Base-by-base conservation (phyloP, 2,888 invertebrate species). In the Platynereis dumerilii region DNA sequence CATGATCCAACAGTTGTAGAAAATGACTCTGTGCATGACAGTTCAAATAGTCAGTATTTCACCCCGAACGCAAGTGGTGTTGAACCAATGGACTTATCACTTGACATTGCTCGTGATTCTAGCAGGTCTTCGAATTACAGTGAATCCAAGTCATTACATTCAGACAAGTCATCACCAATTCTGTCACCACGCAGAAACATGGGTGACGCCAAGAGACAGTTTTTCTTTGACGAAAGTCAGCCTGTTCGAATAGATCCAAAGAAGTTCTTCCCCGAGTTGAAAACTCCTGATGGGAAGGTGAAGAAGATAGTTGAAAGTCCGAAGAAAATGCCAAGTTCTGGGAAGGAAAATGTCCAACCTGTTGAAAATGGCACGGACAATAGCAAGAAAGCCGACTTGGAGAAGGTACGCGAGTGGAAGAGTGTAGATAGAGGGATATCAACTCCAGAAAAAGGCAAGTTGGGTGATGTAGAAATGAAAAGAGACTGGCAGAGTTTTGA, bases 321-420 rank as follows among this genome's bases (percentile, higher is more conserved):
- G 15, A n/a, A 55, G 42, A 62, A 56, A 42, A 54, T 34, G 27
- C n/a, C n/a, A n/a, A 42, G 53, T 45, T 15, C 61, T 22, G 58
- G 27, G 15, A 55, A 62, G 20, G 52, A 60, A 29, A 53, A 55
- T 26, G 45, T 55, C 22, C 24, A n/a, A 0, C 39, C 12, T 12
- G 39, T 28, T 7, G 59, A 59, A 39, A 28, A 48, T 52, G 44
- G 27, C 10, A 60, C 39, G 15, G 57, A 42, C 20, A 20, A 20
- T 34, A n/a, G 27, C 7, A 48, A 27, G 29, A 55, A 52, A 61
- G 66, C 59, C 48, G 34, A 34, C 12, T 12, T 34, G 12, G 67
- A 67, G 66, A 74, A 70, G 42, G 27, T 65, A 72, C 72, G 42
- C 70, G 74, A 60, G 66, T 69, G 28, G 75, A 77, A 54, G 70